These are phyloP conservation scores for Nannospalax galili DNA, from an alignment of 2,113 vertebrate genomes.

Conservation along the genomic window DNA sequence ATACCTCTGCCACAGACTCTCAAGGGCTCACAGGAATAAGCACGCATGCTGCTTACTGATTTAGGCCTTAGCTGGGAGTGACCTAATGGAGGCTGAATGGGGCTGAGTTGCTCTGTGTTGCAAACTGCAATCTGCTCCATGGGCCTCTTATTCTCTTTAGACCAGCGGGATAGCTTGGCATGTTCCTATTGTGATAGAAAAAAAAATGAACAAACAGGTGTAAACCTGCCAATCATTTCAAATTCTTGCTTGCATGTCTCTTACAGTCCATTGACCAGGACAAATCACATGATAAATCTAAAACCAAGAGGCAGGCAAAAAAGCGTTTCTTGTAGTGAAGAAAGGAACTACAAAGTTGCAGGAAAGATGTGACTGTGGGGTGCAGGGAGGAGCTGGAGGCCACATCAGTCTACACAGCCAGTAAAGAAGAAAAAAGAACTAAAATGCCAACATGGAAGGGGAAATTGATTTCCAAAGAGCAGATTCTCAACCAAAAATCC, in stretches of 20 bases:
- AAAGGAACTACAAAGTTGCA: neutral
- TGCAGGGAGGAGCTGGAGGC: neutral
- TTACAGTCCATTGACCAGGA: neutral
- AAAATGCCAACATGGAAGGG: neutral
- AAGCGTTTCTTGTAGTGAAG: neutral
- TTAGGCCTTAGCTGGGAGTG: neutral
- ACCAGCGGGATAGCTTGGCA: neutral
- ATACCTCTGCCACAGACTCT: neutral
- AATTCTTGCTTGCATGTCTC: neutral
- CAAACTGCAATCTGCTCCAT: neutral
- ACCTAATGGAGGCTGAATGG: neutral
- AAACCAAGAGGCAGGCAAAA: neutral
- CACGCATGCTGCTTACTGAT: neutral
- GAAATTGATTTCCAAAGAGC: neutral
- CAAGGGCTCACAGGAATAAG: neutral
- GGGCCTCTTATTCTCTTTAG: neutral
- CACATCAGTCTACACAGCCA: neutral
- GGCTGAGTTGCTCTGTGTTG: neutral
- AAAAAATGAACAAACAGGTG: neutral
- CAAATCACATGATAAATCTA: neutral
- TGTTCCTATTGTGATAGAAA: neutral
- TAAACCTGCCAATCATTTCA: neutral
- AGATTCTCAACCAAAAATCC: neutral
- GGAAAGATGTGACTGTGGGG: neutral
- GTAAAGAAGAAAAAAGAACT: neutral